phyloP scores from a whole-genome alignment of 2,888 invertebrate genomes.

The Micoletzkya japonica region DNA sequence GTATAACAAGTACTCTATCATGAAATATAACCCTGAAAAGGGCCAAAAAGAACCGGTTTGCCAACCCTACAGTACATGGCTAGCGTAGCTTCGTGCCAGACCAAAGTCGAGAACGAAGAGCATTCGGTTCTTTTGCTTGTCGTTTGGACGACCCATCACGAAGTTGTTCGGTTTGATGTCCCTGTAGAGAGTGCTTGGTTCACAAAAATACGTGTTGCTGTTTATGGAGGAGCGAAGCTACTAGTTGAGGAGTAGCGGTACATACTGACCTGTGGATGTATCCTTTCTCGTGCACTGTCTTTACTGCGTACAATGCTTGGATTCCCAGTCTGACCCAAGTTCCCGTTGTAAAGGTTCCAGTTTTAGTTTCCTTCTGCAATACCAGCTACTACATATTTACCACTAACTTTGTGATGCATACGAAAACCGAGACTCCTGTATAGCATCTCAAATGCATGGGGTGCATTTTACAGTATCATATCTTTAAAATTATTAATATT shows the following conservation, averaged over 20 bases:
- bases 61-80: conserved; percentile 16
- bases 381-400: no score
- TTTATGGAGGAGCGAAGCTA: neutral
- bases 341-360: no score
- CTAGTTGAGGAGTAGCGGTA: neutral
- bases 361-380: no score
- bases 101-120: conserved; percentile 56
- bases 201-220: neutral
- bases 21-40: no score
- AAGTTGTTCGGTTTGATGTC: conserved; percentile 50
- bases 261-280: conserved; percentile 35
- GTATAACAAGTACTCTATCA: no score
- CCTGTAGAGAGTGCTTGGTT: neutral
- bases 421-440: no score
- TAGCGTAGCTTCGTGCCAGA: conserved; percentile 41
- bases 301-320: conserved; percentile 46
- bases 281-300: conserved; percentile 45
- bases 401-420: no score
- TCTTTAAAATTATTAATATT: no score
- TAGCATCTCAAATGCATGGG: no score
- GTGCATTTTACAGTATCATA: no score
- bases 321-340: conserved; percentile 51
- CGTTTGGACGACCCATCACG: conserved; percentile 46
- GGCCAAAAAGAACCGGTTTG: no score
- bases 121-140: conserved; percentile 39